Conservation (phyloP, 2,888 invertebrate species). For the Galeopsomyia nigrocyanea region DNA sequence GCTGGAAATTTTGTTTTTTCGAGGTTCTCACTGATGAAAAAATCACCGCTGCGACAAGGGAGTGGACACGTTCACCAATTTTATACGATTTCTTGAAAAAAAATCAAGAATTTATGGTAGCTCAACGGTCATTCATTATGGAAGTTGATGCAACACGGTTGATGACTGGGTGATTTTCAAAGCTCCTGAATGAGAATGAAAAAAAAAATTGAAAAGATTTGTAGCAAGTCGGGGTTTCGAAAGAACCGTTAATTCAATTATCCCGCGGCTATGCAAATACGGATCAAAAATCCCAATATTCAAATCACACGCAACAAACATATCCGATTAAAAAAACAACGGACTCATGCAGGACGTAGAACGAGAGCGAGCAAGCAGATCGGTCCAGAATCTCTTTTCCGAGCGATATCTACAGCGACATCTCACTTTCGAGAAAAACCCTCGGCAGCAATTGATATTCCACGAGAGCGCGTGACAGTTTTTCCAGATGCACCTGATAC, state of each 20-base stretch:
- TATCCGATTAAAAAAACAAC: slow-evolving; percentile 5
- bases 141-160: not conserved
- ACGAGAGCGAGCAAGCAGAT: too few relatives aligned
- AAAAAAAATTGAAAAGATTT: slow-evolving; percentile 7
- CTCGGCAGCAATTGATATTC: too few relatives aligned
- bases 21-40: slow-evolving; percentile 33
- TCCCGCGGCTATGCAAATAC: slow-evolving; percentile 9
- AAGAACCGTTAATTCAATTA: slow-evolving; percentile 27
- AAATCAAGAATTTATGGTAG: too few relatives aligned
- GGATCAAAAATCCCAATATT: not conserved
- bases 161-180: slow-evolving; percentile 25
- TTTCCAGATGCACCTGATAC: too few relatives aligned
- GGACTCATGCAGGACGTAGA: too few relatives aligned
- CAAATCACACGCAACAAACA: not conserved
- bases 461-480: too few relatives aligned
- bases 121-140: slow-evolving; percentile 9
- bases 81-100: too few relatives aligned
- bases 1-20: slow-evolving; percentile 40
- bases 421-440: too few relatives aligned
- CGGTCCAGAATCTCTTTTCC: too few relatives aligned
- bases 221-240: not conserved
- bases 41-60: too few relatives aligned
- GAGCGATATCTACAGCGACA: too few relatives aligned
- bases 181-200: slow-evolving; percentile 3
- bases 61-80: too few relatives aligned